Base-by-base conservation (phyloP, 2,113 vertebrate genomes). In the Pseudonaja textilis region DNA sequence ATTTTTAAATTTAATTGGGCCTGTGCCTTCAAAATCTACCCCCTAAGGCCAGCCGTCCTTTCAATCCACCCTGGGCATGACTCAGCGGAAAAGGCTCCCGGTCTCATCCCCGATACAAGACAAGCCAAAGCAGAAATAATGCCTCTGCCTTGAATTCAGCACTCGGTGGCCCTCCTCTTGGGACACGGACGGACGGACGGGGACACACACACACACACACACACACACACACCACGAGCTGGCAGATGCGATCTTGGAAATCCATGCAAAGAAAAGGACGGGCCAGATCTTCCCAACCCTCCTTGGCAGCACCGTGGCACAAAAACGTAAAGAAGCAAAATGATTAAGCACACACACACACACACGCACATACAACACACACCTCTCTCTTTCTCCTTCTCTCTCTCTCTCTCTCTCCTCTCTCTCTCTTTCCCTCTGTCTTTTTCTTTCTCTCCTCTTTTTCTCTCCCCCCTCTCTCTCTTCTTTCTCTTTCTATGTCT, bases 1-100 rank as follows among this genome's bases (percentile, higher is more conserved):
- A 98, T 98, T 98, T 98, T 98, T 97, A 98, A 98, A 96, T 95
- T 97, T 98, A 98, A 98, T 98, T 98, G 97, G 98, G 97, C 94
- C 96, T 96, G 94, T 97, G 97, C 97, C 97, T 97, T 95, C 97
- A 97, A 97, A 7, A 98, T 97, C 97, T 97, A 97, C 97, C 87
- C 96, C 97, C 97, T 97, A 97, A 97, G 98, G 98, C 97, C 97
- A 98, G 97, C 96, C 97, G 98, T 95, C 97, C 97, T 98, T 98
- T 97, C 98, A 97, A 96, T 97, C 96, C 96, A 97, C 97, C 97
- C 97, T 97, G 97, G 97, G 95, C 97, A 97, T 97, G 97, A 97
- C 97, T 97, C 96, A 95, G 97, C 97, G 97, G 97, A 7, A 97
- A 97, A 97, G 97, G 96, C 97, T 95, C 96, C 92, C 96, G 47